Base-by-base conservation (phyloP, 2,113 vertebrate genomes). In the Sceloporus tristichus region DNA sequence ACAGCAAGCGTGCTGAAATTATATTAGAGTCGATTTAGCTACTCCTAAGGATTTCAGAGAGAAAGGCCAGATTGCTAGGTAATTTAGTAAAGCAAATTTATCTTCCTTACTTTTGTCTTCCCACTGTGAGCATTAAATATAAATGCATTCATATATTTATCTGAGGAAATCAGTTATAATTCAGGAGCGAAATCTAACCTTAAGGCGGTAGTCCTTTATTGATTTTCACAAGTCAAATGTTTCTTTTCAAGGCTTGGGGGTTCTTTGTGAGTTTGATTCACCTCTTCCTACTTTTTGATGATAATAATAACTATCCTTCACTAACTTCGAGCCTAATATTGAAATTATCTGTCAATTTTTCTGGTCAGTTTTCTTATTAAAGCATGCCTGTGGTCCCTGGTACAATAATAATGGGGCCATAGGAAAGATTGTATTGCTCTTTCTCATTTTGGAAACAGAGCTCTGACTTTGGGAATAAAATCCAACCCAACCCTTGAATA, bases 121-220 rank as follows among this genome's bases (percentile, higher is more conserved):
- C 91, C 95, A 91, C 95, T 95, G 90, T 90, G 91, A 88, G 68
- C 90, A 87, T 93, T 93, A 94, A 95, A 94, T 76, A n/a, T 90
- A 82, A 87, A 34, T 79, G 88, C 90, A 68, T 89, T 93, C 93
- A 93, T 93, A 93, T 93, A 93, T 93, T 85, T 92, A 94, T 91
- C 91, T 65, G 27, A 91, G 89, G 89, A 86, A 75, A 10, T 73
- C 34, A 79, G 62, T 91, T 95, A 70, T 85, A 91, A 91, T 90
- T 89, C 87, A 94, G 91, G 70, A 93, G 91, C 85, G 81, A 42
- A 89, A 92, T 94, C 38, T 83, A 71, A 79, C 73, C 82, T 83
- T 79, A 79, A 89, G 76, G 78, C 56, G 6, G 71, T 81, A 2
- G n/a, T 59, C 90, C 85, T 91, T 91, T 92, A 91, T 81, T 91